Conservation (phyloP, 2,113 vertebrate species). For the Rhea americana region DNA sequence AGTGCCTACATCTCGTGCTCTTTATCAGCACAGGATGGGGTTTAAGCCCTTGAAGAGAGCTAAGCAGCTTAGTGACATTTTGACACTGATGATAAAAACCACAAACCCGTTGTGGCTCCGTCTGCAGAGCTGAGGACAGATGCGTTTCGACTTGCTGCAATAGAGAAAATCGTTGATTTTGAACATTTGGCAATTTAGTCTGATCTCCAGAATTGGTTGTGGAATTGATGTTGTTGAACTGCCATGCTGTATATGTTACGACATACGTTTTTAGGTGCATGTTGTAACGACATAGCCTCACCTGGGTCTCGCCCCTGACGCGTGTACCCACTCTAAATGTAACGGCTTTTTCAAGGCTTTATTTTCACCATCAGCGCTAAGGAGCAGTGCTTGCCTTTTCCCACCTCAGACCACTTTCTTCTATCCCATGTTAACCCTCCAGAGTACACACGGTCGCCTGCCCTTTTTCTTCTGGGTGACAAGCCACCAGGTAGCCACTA, state of each 20-base stretch:
- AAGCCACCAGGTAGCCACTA: background rate
- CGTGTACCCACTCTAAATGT: background rate
- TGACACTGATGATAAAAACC: background rate
- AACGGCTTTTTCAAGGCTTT: background rate
- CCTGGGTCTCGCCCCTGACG: background rate
- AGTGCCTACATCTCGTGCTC: background rate
- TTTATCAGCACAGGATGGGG: background rate
- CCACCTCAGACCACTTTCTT: background rate
- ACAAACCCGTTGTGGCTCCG: background rate
- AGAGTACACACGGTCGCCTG: background rate
- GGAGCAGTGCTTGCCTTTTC: background rate
- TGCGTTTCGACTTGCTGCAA: background rate
- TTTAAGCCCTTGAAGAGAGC: background rate
- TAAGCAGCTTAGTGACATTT: background rate
- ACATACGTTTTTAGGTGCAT: rapidly evolving
- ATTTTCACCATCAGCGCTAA: background rate
- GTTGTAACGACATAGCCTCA: background rate
- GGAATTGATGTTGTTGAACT: background rate
- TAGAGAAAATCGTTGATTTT: background rate
- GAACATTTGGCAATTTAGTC: background rate
- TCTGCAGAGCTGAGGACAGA: background rate
- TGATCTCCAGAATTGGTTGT: background rate
- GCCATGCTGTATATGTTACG: rapidly evolving
- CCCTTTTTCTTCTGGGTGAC: background rate
- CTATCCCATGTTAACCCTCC: background rate